These are phyloP conservation scores for Rhynchonycteris naso DNA, from an alignment of 2,797 vertebrate species.

Conservation along the genomic window DNA sequence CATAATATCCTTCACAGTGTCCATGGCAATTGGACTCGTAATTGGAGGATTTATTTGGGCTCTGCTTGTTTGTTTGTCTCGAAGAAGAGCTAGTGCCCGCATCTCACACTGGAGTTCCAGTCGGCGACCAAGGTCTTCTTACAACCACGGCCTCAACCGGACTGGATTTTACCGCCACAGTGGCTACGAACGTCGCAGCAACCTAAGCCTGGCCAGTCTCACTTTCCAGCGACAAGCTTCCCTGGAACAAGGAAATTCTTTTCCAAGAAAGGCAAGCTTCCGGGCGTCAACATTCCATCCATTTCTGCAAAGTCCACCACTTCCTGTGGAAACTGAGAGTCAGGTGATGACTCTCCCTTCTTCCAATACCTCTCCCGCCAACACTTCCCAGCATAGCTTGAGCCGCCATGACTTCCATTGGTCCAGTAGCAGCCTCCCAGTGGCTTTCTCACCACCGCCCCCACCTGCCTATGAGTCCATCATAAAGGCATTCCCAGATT, in stretches of 20 bases:
- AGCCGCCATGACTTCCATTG: slow-evolving; percentile 93
- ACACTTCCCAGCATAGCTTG: slow-evolving; percentile 80
- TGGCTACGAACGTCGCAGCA: slow-evolving; percentile 93
- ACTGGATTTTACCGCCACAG: slow-evolving; percentile 94
- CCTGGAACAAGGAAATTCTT: slow-evolving; percentile 91
- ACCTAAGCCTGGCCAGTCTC: slow-evolving; percentile 94
- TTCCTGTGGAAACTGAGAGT: slow-evolving; percentile 91
- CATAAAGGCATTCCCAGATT: slow-evolving; percentile 93
- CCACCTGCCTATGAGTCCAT: slow-evolving; percentile 97
- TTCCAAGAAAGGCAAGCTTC: slow-evolving; percentile 95
- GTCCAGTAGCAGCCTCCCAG: slow-evolving; percentile 90
- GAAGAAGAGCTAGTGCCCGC: slow-evolving; percentile 92
- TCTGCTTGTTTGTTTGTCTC: slow-evolving; percentile 92
- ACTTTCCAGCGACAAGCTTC: slow-evolving; percentile 95
- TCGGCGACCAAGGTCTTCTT: slow-evolving; percentile 85
- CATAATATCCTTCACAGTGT: slow-evolving; percentile 95
- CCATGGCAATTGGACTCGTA: slow-evolving; percentile 93
- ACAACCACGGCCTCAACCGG: slow-evolving; percentile 84
- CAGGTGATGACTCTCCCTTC: slow-evolving; percentile 92
- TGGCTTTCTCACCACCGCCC: slow-evolving; percentile 89
- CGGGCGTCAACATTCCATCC: slow-evolving; percentile 97
- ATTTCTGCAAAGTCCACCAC: slow-evolving; percentile 94
- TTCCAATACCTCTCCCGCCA: slow-evolving; percentile 83
- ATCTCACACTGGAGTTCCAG: slow-evolving; percentile 91
- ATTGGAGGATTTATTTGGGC: slow-evolving; percentile 93